Conservation (phyloP, 2,113 vertebrate genomes). For the Copsychus sechellarum region DNA sequence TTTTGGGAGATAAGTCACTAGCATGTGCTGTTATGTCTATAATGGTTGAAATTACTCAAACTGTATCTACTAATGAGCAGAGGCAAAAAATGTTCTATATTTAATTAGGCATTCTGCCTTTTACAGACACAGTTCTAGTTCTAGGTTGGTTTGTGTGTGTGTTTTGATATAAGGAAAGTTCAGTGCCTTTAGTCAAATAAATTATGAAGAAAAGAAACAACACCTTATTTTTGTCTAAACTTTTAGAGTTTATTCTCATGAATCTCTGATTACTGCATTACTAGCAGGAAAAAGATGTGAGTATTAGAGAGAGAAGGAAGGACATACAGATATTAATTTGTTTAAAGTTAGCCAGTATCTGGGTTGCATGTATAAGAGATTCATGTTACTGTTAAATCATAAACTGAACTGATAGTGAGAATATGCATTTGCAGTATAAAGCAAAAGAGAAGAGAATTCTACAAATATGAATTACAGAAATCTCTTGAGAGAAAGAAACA, state of each 20-base stretch:
- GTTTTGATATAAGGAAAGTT: background rate
- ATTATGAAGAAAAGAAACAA: background rate
- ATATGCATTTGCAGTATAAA: background rate
- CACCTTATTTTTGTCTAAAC: background rate
- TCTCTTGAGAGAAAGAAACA: background rate
- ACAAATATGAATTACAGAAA: slow-evolving; percentile 4
- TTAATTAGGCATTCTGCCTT: background rate
- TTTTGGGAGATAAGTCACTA: background rate
- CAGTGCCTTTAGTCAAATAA: background rate
- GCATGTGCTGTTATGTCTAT: background rate
- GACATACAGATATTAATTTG: background rate
- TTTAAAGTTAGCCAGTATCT: background rate
- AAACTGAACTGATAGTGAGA: background rate
- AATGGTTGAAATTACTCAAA: background rate
- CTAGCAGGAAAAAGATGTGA: background rate
- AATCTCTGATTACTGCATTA: background rate
- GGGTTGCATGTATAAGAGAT: background rate
- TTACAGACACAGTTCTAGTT: background rate
- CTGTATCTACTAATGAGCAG: background rate
- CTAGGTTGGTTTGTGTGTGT: background rate
- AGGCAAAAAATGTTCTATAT: background rate
- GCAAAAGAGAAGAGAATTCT: background rate
- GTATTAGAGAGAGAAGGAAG: background rate
- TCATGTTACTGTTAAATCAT: background rate
- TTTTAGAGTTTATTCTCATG: background rate